Conservation (phyloP, 2,888 invertebrate species). For the Drosophila multiciliata region DNA sequence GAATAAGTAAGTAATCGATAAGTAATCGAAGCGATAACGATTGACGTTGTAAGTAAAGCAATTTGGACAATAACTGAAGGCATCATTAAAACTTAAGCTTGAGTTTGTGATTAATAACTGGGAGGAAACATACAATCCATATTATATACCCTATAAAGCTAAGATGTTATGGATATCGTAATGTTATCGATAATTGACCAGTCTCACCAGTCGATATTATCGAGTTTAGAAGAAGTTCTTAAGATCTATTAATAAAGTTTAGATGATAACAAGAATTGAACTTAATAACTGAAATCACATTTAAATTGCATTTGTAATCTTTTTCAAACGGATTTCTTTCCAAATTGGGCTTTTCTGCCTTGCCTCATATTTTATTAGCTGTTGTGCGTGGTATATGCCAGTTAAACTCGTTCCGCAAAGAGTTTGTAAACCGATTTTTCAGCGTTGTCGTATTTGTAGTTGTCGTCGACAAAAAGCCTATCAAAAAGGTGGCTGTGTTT, state of each 20-base stretch:
- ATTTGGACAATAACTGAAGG: not conserved
- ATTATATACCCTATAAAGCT: slow-evolving; percentile 5
- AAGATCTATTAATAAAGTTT: not conserved
- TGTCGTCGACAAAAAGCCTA: slow-evolving; percentile 63
- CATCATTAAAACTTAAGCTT: not conserved
- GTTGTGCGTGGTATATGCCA: slow-evolving; percentile 30
- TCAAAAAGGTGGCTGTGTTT: slow-evolving; percentile 58
- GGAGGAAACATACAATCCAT: not conserved
- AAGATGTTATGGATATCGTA: not conserved
- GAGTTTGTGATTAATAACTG: not conserved
- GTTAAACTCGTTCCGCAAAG: slow-evolving; percentile 7
- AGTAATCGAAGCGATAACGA: not conserved
- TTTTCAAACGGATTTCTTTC: not conserved
- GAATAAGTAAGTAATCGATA: no score
- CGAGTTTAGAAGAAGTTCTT: not conserved
- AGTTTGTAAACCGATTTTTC: slow-evolving; percentile 6
- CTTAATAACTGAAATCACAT: not conserved
- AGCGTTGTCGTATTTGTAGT: slow-evolving; percentile 23
- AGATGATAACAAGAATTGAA: not conserved
- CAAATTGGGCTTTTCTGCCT: not conserved
- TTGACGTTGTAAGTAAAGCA: not conserved
- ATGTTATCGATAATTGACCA: not conserved
- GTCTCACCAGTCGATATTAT: not conserved
- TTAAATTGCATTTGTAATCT: not conserved
- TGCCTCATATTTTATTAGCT: not conserved